phyloP scores from a whole-genome alignment of 2,113 vertebrate species.

The Kobus ellipsiprymnus region DNA sequence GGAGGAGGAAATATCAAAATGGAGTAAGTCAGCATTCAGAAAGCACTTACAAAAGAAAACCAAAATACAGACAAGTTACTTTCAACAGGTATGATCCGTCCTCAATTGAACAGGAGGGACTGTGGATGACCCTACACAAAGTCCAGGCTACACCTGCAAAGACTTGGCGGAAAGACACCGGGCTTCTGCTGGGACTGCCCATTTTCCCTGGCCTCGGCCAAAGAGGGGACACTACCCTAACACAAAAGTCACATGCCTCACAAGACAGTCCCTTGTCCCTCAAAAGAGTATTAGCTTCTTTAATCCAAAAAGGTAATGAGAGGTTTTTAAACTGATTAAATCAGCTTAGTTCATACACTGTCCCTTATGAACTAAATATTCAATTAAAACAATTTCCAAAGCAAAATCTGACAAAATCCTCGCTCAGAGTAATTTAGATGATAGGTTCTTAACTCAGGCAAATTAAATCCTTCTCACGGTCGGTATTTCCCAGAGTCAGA shows the following conservation, averaged over 20 bases:
- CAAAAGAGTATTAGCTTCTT: slow-evolving; percentile 19
- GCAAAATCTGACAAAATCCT: slow-evolving; percentile 64
- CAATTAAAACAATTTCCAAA: slow-evolving; percentile 66
- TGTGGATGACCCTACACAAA: not conserved
- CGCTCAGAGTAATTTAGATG: slow-evolving; percentile 41
- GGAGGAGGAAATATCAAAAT: not conserved
- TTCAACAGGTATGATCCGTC: not conserved
- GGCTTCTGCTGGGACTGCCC: not conserved
- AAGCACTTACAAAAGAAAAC: not conserved
- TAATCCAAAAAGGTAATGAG: slow-evolving; percentile 48
- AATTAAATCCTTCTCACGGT: slow-evolving; percentile 50
- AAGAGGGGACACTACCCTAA: not conserved
- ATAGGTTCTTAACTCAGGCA: slow-evolving; percentile 42
- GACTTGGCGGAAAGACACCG: not conserved
- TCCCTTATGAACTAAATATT: slow-evolving; percentile 48
- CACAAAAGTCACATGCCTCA: not conserved
- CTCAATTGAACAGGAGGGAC: not conserved
- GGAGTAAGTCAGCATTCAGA: not conserved
- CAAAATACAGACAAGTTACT: not conserved
- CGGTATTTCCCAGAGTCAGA: slow-evolving; percentile 31
- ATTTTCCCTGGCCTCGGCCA: not conserved
- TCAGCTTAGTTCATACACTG: slow-evolving; percentile 40
- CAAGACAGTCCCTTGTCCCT: slow-evolving; percentile 12
- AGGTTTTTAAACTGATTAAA: slow-evolving; percentile 57
- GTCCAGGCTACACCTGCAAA: not conserved